Evolutionary conservation across 2,797 vertebrate species (phyloP).

Genomic region (Sebastes ruberrimus): DNA sequence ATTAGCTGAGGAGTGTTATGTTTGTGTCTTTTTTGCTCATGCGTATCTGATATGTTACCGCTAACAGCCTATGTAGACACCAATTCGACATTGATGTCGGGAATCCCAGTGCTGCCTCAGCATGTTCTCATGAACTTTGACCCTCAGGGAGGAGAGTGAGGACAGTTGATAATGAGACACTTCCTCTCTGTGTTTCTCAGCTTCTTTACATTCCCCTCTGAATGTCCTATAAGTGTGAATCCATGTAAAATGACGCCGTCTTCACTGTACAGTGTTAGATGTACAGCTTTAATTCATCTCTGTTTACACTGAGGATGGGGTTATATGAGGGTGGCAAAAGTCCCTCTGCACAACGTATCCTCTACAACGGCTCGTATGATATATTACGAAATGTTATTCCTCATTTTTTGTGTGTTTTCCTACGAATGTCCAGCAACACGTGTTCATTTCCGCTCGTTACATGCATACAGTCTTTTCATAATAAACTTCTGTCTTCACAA

Average conservation of each 20-base stretch:
- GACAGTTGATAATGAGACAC: not conserved
- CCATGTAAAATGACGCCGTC: not conserved
- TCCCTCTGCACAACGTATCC: not conserved
- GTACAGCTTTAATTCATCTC: not conserved
- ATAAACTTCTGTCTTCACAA: too few relatives aligned
- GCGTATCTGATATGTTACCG: not conserved
- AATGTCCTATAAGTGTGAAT: not conserved
- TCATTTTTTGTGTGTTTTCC: too few relatives aligned
- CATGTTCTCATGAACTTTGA: conserved; percentile 7
- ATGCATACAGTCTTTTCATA: too few relatives aligned
- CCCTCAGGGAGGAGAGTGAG: not conserved
- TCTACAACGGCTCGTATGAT: too few relatives aligned
- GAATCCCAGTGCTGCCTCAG: not conserved
- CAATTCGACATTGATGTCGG: not conserved
- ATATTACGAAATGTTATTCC: too few relatives aligned
- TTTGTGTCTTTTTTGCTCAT: conserved; percentile 3
- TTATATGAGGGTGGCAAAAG: not conserved
- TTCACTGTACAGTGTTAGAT: not conserved
- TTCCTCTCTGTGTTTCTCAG: not conserved
- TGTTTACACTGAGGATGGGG: not conserved
- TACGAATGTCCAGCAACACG: too few relatives aligned
- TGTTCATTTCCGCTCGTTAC: too few relatives aligned
- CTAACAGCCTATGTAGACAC: not conserved
- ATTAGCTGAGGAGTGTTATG: conserved; percentile 11
- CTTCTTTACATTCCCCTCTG: not conserved